Evolutionary conservation across 1,140 invertebrate genomes (phyloP).

Genomic region (Neotoxoptera formosana): DNA sequence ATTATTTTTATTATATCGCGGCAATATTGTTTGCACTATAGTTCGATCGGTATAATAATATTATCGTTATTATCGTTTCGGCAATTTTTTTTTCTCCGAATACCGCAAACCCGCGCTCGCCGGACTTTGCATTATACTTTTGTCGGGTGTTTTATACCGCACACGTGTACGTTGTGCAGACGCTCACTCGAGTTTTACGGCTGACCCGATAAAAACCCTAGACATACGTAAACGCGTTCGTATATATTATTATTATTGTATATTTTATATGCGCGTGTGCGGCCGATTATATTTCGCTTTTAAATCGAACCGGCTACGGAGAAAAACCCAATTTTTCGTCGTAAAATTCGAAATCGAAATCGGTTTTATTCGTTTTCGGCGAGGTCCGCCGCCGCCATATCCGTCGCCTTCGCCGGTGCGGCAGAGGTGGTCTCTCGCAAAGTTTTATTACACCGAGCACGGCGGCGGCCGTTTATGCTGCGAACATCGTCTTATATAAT

Average conservation of each 20-base stretch:
- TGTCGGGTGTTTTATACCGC: neutral
- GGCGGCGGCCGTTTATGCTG: neutral
- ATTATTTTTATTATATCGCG: no score
- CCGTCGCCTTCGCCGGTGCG: neutral
- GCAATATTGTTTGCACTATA: neutral
- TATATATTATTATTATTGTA: neutral
- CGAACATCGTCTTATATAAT: no score
- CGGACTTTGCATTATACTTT: neutral
- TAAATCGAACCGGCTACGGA: neutral
- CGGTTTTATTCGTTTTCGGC: conserved; percentile 1
- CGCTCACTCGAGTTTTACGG: conserved; percentile 13
- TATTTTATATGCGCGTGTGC: neutral
- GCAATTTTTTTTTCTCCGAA: neutral
- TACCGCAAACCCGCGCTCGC: neutral
- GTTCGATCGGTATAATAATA: neutral
- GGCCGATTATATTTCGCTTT: neutral
- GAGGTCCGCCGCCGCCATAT: neutral
- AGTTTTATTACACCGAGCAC: neutral
- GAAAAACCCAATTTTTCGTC: conserved; percentile 42
- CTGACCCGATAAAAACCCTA: conserved; percentile 36
- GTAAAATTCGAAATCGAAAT: conserved; percentile 46
- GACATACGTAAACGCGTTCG: neutral
- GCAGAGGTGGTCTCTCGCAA: neutral
- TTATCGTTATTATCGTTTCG: neutral
- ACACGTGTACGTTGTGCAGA: neutral